Base-by-base conservation (phyloP, 1,140 invertebrate species). In the Adoxophyes honmai region DNA sequence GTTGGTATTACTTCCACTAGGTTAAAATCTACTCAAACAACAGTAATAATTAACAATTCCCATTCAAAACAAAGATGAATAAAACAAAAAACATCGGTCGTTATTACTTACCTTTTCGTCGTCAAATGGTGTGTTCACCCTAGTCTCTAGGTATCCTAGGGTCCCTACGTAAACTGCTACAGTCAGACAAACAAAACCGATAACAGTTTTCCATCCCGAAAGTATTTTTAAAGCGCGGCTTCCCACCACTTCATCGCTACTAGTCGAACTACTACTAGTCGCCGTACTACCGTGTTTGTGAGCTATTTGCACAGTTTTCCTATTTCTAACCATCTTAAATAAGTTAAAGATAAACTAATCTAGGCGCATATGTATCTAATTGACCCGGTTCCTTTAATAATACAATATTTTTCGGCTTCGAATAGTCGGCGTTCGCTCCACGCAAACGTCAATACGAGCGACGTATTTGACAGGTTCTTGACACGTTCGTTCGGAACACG, bases 51-150 rank as follows among this genome's bases (percentile, higher is more conserved):
- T 2, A 6, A 2, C 2, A 28, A 3, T 28, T 28, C 6, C 6
- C 6, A 28, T 28, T 28, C 21, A 36, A 15, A 36, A 54, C 4
- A 18, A n/a, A 44, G 39, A 21, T 5, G 6, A 1, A 33, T 21
- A 48, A 48, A 16, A 48, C 11, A 18, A 28, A 48, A 33, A 28
- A 48, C 7, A 5, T 48, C 6, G 11, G 4, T 18, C 4, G 35
- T 14, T 11, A 33, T 6, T 52, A 33, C 52, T 69, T 89, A 96
- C 95, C 90, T 94, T 95, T 60, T 93, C 91, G 39, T 92, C 91
- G 74, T 95, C 91, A 55, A 95, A 93, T 0, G 96, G 96, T 1
- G 96, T 97, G 73, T 96, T 97, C 0, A 98, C 95, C 60, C 95
- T 90, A 0, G 96, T 97, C 84, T 97, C 95, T 34, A 97, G 83